A percentile compares a stretch with the other conserved stretches of the same genome.
These are phyloP conservation scores for Erythrocebus patas DNA, from an alignment of 2,113 vertebrate species.

Conservation along the genomic window DNA sequence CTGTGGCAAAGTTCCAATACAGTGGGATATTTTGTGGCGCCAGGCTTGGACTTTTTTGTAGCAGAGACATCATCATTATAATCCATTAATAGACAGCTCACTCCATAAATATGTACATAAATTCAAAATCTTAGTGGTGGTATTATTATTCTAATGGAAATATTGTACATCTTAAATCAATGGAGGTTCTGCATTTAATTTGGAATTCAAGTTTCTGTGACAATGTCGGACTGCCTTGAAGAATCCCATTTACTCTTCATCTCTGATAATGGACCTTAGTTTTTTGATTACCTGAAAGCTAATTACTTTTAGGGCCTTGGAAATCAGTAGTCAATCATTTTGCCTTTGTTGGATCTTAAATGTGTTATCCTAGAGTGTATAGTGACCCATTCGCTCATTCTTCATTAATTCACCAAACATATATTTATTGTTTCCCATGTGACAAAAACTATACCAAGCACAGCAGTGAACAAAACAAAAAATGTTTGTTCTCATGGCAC, in stretches of 20 bases:
- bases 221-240: background rate
- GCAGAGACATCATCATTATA: background rate
- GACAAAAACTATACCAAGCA: background rate
- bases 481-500: background rate
- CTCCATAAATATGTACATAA: conserved; percentile 71
- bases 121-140: conserved; percentile 48
- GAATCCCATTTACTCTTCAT: conserved; percentile 13
- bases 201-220: conserved; percentile 37
- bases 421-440: background rate
- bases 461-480: background rate
- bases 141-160: conserved; percentile 62
- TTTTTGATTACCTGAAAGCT: conserved; percentile 3
- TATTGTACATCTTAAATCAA: conserved; percentile 9
- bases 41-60: background rate
- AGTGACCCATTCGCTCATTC: background rate
- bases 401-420: background rate
- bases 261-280: background rate
- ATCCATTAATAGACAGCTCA: conserved; percentile 51
- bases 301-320: background rate
- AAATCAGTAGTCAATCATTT: background rate
- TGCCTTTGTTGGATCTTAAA: background rate
- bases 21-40: background rate
- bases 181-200: conserved; percentile 45
- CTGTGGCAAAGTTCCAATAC: conserved; percentile 24
- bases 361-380: background rate